Base-by-base conservation (phyloP, 2,797 vertebrate genomes). In the Danio jaintianensis region DNA sequence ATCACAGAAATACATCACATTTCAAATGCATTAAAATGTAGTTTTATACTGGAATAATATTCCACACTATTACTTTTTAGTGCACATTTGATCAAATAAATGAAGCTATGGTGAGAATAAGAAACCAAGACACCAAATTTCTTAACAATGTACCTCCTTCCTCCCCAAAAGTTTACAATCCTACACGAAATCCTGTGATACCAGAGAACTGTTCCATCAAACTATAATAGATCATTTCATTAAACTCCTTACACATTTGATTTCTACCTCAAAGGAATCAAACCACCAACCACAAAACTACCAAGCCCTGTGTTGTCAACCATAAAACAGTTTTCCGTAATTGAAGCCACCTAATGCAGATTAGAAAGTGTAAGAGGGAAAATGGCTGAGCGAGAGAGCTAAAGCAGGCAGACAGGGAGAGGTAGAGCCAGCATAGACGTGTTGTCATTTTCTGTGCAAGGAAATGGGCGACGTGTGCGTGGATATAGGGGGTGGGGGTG, bases 251-350 rank as follows among this genome's bases (percentile, higher is more conserved):
- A 12, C 38, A 70, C 48, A 53, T 70, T 70, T 70, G 29, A 53
- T 70, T 36, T 36, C n/a, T 36, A 18, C 29, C 48, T 20, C 36
- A 20, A n/a, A 42, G n/a, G 11, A 20, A 55, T 55, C 36, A 90
- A 91, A 94, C 89, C 89, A 92, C 47, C 38, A 36, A 91, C 88
- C 86, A 90, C 89, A 86, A 89, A 87, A 87, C 90, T 91, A 94
- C 89, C 89, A 92, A 89, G 92, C 89, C 85, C 85, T 88, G 88
- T 92, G 91, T 89, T 91, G 89, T 92, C 89, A 92, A 92, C 90
- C 90, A 92, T 91, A 92, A 88, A 90, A 88, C 87, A 86, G 91
- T 91, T 93, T 55, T 56, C 13, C 6, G 87, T 94, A 91, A 93
- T 92, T 92, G 90, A 92, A 91, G 83, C 89, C 88, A 86, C 91